phyloP scores from a whole-genome alignment of 2,113 vertebrate species.

The Tichodroma muraria region DNA sequence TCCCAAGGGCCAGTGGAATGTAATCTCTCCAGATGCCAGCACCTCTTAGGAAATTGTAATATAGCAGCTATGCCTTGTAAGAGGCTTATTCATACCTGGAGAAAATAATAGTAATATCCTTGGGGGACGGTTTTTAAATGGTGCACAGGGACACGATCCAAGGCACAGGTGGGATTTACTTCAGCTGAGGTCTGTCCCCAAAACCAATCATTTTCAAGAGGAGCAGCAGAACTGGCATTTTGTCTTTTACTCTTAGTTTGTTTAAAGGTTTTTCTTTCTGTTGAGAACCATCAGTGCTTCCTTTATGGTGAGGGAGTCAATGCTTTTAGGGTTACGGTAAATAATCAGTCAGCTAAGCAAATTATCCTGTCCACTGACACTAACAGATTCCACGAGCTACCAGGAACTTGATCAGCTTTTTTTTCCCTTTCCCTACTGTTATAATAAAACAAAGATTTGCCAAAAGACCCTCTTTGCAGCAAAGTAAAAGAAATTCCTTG shows the following conservation, averaged over 20 bases:
- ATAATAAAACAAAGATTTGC: not conserved
- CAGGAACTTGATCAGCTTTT: not conserved
- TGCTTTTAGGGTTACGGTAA: slow-evolving; percentile 28
- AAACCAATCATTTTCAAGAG: not conserved
- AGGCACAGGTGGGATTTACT: not conserved
- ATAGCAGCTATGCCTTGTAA: slow-evolving; percentile 49
- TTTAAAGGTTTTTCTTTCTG: slow-evolving; percentile 26
- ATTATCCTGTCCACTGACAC: slow-evolving; percentile 13
- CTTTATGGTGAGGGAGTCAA: slow-evolving; percentile 15
- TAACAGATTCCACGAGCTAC: slow-evolving; percentile 8
- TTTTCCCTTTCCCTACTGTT: not conserved
- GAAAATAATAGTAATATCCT: slow-evolving; percentile 24
- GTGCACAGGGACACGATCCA: not conserved
- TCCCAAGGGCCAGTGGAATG: slow-evolving; percentile 63
- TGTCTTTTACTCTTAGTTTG: not conserved
- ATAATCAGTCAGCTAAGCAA: slow-evolving; percentile 21
- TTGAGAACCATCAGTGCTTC: slow-evolving; percentile 19
- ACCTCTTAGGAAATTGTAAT: slow-evolving; percentile 63
- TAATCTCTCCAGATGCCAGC: slow-evolving; percentile 66
- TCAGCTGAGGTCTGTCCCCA: not conserved
- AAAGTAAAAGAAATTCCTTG: not conserved
- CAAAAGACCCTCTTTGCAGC: not conserved
- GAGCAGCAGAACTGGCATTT: not conserved
- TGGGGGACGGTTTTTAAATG: not conserved
- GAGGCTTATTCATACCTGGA: slow-evolving; percentile 51